Conservation (phyloP, 2,113 vertebrate genomes). For the Microtus richardsoni region DNA sequence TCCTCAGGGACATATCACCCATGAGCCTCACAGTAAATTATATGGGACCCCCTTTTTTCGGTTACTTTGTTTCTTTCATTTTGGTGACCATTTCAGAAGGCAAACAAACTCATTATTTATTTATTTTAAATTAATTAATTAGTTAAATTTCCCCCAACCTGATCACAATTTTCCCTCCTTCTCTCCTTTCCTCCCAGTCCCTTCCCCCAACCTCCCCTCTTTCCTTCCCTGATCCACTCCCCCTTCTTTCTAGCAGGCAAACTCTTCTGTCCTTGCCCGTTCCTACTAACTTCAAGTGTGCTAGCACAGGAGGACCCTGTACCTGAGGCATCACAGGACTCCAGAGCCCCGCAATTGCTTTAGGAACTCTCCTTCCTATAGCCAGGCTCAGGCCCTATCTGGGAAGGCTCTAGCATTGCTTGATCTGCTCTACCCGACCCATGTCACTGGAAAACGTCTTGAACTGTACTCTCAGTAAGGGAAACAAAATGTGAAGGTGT, state of each 20-base stretch:
- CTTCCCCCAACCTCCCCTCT: not conserved
- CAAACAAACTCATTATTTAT: not conserved
- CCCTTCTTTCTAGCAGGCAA: not conserved
- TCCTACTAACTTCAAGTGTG: not conserved
- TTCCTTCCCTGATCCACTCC: too few species aligned
- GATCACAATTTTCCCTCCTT: not conserved
- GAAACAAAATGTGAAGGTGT: conserved; percentile 42
- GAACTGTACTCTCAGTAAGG: not conserved
- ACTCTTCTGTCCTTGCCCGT: accelerated
- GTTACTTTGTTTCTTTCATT: not conserved
- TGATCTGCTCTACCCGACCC: not conserved
- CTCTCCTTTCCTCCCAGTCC: not conserved
- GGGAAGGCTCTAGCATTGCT: not conserved
- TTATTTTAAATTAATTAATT: not conserved
- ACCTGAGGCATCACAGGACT: not conserved
- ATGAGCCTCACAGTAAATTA: not conserved
- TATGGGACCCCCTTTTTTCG: accelerated
- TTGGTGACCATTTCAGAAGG: not conserved
- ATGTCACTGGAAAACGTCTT: not conserved
- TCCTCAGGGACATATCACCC: accelerated
- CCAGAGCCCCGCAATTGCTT: not conserved
- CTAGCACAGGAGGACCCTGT: too few species aligned
- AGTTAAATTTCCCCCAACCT: not conserved
- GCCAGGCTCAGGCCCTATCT: not conserved
- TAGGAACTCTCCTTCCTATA: not conserved